Conservation (phyloP, 2,888 invertebrate species). For the Oxyteleia sp. region DNA sequence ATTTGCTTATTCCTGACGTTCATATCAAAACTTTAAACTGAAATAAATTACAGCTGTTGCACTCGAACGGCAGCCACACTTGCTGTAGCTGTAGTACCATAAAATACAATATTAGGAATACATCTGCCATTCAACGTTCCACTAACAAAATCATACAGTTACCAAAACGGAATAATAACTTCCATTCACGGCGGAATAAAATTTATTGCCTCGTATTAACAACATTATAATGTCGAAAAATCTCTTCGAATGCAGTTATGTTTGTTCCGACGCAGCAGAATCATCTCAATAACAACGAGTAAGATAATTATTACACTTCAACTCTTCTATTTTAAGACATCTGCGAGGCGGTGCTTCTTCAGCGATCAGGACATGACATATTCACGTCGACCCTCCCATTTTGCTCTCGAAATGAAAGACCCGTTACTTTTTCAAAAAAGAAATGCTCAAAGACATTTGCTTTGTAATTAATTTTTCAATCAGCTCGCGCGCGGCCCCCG, state of each 20-base stretch:
- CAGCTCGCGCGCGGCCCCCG: conserved; percentile 37
- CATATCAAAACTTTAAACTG: conserved; percentile 30
- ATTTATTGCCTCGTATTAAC: neutral
- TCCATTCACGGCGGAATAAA: neutral
- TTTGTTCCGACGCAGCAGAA: neutral
- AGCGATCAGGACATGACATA: conserved; percentile 17
- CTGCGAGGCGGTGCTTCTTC: neutral
- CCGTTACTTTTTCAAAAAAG: conserved; percentile 26
- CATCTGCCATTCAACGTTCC: neutral
- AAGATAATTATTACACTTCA: conserved; percentile 24
- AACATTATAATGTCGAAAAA: neutral
- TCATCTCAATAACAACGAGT: conserved; percentile 3
- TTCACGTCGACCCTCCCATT: conserved; percentile 8
- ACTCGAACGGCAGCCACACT: neutral
- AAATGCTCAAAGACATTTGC: conserved; percentile 47
- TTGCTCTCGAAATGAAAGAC: conserved; percentile 4
- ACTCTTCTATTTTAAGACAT: neutral
- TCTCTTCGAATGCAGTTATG: neutral
- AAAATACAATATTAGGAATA: conserved; percentile 15
- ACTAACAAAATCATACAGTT: conserved; percentile 1
- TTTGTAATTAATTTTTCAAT: conserved; percentile 66
- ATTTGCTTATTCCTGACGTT: conserved; percentile 31
- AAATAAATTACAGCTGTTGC: conserved; percentile 36
- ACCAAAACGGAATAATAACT: neutral
- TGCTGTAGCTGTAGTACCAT: conserved; percentile 5